These are phyloP conservation scores for Eucidaris tribuloides DNA, from an alignment of 35 echinoderm and acorn worm species.

Conservation along the genomic window DNA sequence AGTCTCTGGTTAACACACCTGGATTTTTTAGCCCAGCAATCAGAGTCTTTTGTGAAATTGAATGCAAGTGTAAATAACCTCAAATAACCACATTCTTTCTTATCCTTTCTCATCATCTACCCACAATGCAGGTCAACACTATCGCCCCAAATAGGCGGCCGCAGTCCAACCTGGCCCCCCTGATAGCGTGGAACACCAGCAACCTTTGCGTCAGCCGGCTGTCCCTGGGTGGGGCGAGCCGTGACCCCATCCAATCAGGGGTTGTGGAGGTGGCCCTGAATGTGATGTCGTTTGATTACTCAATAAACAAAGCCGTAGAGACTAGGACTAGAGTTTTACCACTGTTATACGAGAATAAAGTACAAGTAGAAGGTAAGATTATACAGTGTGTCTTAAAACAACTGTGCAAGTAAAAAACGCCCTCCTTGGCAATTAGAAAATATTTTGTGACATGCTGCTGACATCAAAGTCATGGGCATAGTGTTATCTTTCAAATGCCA, in stretches of 20 bases:
- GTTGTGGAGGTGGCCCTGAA: constrained; percentile 43
- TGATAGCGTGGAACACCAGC: constrained; percentile 58
- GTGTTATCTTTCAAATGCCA: no score
- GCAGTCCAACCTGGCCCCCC: constrained; percentile 63
- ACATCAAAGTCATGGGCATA: no score
- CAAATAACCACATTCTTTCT: neutral
- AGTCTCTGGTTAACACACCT: no score
- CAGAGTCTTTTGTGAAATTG: neutral
- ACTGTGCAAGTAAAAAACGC: no score
- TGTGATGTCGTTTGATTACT: constrained; percentile 24
- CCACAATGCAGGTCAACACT: constrained; percentile 51
- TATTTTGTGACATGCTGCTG: no score
- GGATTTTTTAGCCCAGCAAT: no score
- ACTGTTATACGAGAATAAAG: neutral
- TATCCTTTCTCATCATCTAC: neutral
- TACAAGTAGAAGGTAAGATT: constrained; percentile 44
- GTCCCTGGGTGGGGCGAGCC: constrained; percentile 35
- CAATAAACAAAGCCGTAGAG: constrained; percentile 1
- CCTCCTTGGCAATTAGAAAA: no score
- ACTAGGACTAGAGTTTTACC: neutral
- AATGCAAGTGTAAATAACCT: neutral
- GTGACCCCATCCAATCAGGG: constrained; percentile 10
- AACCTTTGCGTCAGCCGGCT: constrained; percentile 56
- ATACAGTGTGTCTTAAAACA: no score
- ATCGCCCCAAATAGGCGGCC: constrained; percentile 64